Conservation (phyloP, 2,888 invertebrate species). For the Asteroscopus sphinx region DNA sequence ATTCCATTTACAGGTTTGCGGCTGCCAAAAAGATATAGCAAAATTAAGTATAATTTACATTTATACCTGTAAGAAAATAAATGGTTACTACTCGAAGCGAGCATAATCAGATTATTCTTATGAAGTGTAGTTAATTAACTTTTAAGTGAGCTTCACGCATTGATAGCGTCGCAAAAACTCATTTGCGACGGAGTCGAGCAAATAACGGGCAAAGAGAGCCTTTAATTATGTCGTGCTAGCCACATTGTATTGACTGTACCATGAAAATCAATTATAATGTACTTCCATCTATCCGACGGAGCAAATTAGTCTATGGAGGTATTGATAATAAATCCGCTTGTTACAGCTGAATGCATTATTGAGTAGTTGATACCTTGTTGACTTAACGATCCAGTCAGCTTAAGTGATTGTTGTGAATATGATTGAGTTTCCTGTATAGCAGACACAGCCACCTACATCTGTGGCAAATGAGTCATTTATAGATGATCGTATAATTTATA, state of each 20-base stretch:
- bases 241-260: conserved; percentile 50
- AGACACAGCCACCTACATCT: conserved; percentile 23
- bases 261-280: conserved; percentile 56
- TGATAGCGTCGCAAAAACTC: conserved; percentile 60
- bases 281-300: conserved; percentile 45
- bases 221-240: conserved; percentile 54
- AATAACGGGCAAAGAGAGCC: conserved; percentile 48
- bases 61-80: conserved; percentile 45
- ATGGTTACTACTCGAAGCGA: conserved; percentile 47
- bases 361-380: conserved; percentile 46
- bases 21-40: conserved; percentile 40
- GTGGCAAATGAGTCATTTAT: conserved; percentile 42
- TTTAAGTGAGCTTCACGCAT: conserved; percentile 64
- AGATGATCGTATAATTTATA: conserved; percentile 42
- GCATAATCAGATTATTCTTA: conserved; percentile 65
- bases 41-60: conserved; percentile 52
- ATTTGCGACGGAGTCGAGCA: conserved; percentile 47
- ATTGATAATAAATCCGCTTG: conserved; percentile 49
- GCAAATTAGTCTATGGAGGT: conserved; percentile 51
- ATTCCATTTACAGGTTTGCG: conserved; percentile 37
- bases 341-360: conserved; percentile 52
- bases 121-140: conserved; percentile 64
- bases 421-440: conserved; percentile 39
- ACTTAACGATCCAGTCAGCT: conserved; percentile 35
- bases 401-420: conserved; percentile 46